Evolutionary conservation across 1,140 invertebrate genomes (phyloP).

Genomic region (Tetragonula clypearis): DNA sequence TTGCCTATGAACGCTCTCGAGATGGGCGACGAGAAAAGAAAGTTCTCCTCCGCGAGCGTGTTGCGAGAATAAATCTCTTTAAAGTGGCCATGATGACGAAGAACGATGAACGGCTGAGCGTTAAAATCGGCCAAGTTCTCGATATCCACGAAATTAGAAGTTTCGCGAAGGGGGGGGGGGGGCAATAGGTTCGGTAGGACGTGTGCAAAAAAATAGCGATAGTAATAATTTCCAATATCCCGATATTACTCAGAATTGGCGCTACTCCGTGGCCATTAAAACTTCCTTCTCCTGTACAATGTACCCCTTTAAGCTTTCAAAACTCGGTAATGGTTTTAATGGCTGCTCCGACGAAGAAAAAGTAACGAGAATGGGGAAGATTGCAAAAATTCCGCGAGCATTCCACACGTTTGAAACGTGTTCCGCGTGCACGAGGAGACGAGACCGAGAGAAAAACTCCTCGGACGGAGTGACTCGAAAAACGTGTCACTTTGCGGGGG

Average conservation of each 20-base stretch:
- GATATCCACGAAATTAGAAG: background rate
- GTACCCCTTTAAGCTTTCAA: too few relatives aligned
- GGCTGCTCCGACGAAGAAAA: too few relatives aligned
- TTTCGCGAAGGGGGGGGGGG: too few relatives aligned
- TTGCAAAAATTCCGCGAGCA: background rate
- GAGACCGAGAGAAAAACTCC: background rate
- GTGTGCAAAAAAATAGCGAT: too few relatives aligned
- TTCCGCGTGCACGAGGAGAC: background rate
- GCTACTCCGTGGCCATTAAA: too few relatives aligned
- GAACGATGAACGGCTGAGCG: background rate
- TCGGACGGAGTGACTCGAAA: background rate
- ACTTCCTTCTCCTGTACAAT: too few relatives aligned
- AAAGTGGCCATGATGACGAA: too few relatives aligned
- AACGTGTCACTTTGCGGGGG: slow-evolving; percentile 2
- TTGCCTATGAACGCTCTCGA: slow-evolving; percentile 32
- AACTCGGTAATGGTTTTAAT: background rate
- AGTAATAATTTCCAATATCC: too few relatives aligned
- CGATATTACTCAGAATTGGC: too few relatives aligned
- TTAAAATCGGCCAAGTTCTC: slow-evolving; percentile 10
- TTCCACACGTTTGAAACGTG: background rate
- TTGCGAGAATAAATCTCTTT: slow-evolving; percentile 34
- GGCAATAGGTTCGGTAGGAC: too few relatives aligned
- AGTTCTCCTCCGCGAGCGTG: slow-evolving; percentile 21
- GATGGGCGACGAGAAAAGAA: slow-evolving; percentile 40
- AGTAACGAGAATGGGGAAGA: background rate